Evolutionary conservation across 1,140 invertebrate genomes (phyloP).

Genomic region (Tenebrio molitor): DNA sequence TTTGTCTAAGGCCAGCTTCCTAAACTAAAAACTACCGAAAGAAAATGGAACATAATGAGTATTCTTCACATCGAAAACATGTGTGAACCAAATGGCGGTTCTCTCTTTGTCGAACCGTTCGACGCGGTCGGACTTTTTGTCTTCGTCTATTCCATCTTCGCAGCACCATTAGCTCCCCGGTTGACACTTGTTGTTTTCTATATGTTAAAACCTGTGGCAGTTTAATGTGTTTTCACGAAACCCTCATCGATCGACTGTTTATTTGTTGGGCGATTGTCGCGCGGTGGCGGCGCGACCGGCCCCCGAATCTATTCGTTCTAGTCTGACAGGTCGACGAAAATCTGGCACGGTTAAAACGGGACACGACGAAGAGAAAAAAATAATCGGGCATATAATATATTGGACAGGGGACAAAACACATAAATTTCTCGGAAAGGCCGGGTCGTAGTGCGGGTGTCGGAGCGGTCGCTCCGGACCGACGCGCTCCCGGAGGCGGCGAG

Average conservation of each 20-base stretch:
- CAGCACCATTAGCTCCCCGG: slow-evolving; percentile 57
- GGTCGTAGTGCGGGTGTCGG: slow-evolving; percentile 52
- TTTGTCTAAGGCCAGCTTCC: slow-evolving; percentile 55
- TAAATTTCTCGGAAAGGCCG: slow-evolving; percentile 55
- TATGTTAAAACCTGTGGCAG: slow-evolving; percentile 55
- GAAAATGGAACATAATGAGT: slow-evolving; percentile 59
- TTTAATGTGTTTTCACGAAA: slow-evolving; percentile 50
- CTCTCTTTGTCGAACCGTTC: slow-evolving; percentile 48
- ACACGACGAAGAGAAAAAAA: slow-evolving; percentile 43
- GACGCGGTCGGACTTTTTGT: slow-evolving; percentile 21
- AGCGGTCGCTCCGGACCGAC: slow-evolving; percentile 1
- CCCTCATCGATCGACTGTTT: slow-evolving; percentile 23
- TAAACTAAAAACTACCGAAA: slow-evolving; percentile 56
- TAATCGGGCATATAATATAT: slow-evolving; percentile 51
- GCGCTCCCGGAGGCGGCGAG: neutral
- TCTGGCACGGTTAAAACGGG: slow-evolving; percentile 45
- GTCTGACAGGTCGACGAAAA: slow-evolving; percentile 50
- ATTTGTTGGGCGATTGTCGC: slow-evolving; percentile 11
- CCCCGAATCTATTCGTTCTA: slow-evolving; percentile 54
- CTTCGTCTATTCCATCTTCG: slow-evolving; percentile 51
- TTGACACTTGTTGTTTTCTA: slow-evolving; percentile 59
- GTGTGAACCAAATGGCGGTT: slow-evolving; percentile 57
- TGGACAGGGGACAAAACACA: slow-evolving; percentile 56
- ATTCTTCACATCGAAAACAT: slow-evolving; percentile 54
- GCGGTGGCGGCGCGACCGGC: too few species aligned